phyloP scores from a whole-genome alignment of 2,888 invertebrate species.

The Xylophagus ater region DNA sequence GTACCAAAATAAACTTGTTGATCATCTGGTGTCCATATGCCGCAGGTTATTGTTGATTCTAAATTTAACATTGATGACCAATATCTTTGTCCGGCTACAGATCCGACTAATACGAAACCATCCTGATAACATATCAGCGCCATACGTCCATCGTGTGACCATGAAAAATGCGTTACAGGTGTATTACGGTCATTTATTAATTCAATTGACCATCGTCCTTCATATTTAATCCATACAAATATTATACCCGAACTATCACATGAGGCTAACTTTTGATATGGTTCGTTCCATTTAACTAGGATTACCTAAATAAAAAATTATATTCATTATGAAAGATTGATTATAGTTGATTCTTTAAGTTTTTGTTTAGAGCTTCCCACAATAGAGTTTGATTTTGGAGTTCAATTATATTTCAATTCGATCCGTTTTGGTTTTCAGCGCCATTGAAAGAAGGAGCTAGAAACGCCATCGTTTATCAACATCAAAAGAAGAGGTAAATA shows the following conservation, averaged over 20 bases:
- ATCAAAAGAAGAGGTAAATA: too few species aligned
- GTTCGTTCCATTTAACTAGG: slow-evolving; percentile 96
- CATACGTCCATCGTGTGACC: slow-evolving; percentile 98
- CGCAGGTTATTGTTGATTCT: slow-evolving; percentile 88
- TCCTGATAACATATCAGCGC: slow-evolving; percentile 98
- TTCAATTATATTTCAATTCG: too few species aligned
- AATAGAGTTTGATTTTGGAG: too few species aligned
- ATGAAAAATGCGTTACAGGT: slow-evolving; percentile 94
- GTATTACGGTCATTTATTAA: slow-evolving; percentile 96
- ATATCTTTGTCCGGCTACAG: slow-evolving; percentile 92
- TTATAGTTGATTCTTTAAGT: too few species aligned
- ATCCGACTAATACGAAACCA: slow-evolving; percentile 95
- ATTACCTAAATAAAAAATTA: slow-evolving; percentile 77
- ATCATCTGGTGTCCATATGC: slow-evolving; percentile 97
- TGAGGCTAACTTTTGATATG: slow-evolving; percentile 93
- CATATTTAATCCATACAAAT: slow-evolving; percentile 99
- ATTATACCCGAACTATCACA: slow-evolving; percentile 97
- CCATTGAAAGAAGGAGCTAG: too few species aligned
- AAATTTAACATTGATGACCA: slow-evolving; percentile 97
- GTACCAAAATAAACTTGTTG: slow-evolving; percentile 95
- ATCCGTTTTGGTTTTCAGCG: too few species aligned
- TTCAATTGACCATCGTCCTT: slow-evolving; percentile 98
- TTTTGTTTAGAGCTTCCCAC: too few species aligned
- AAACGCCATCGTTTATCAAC: too few species aligned
- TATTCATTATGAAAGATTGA: too few species aligned